Base-by-base conservation (phyloP, 2,113 vertebrate species). In the Elachura formosa region DNA sequence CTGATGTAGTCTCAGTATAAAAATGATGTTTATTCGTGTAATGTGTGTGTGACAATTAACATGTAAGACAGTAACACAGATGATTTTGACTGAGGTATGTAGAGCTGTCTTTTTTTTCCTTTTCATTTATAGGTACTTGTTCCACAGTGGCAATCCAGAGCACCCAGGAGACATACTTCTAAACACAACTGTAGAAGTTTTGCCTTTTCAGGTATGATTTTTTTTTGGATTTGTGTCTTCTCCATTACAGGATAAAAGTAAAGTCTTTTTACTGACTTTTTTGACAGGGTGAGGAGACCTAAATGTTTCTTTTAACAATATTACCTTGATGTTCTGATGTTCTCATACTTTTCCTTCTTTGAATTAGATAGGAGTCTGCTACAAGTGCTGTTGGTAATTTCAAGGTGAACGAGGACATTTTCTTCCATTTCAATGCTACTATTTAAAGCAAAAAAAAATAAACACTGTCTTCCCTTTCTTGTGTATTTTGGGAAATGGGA, bases 111-210 rank as follows among this genome's bases (percentile, higher is more conserved):
- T 23, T 62, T 85, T 87, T 73, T 25, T n/a, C 4, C 29, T 84
- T 97, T 72, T 72, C 18, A 56, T 97, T 96, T 97, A 12, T 94
- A 99, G 99, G 97, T 99, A 99, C 95, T 97, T 99, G 87, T 99
- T 99, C 97, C 99, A 99, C 83, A 99, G 99, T 80, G 99, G 99
- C 67, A 99, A 99, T 96, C 98, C 98, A 96, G 99, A 99, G 87
- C 99, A 99, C 78, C 99, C 99, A 31, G 99, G 99, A 75, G 99
- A 99, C 95, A 98, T 98, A 97, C 98, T 99, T 51, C 96, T 98
- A 73, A 99, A 99, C 96, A 99, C 99, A 36, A 99, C 98, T 12
- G 99, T 99, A 90, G 99, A 99, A 85, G 98, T 99, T 91, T 97
- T 99, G 96, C 99, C 99, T 91, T 98, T 98, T 61, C 98, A 98